Evolutionary conservation across 1,140 invertebrate species (phyloP).

Genomic region (Bombus cullumanus): DNA sequence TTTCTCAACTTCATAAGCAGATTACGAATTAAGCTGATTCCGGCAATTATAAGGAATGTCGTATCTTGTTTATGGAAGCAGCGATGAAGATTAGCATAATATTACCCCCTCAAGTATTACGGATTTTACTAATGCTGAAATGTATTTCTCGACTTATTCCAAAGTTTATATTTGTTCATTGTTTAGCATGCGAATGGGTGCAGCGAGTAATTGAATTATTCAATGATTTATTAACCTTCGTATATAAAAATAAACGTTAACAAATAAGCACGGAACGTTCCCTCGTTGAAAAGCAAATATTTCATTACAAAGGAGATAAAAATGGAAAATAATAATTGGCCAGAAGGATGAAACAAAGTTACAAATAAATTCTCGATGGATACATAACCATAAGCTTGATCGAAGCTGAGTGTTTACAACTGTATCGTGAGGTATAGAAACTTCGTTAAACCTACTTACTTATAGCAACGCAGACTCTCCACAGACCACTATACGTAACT

Average conservation of each 20-base stretch:
- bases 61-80: not conserved
- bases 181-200: too few relatives aligned
- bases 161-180: not conserved
- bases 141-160: too few relatives aligned
- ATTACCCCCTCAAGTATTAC: not conserved
- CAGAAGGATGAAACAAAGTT: not conserved
- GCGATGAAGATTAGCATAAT: not conserved
- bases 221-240: not conserved
- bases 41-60: conserved; percentile 23
- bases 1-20: not conserved
- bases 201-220: not conserved
- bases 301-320: not conserved
- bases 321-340: too few relatives aligned
- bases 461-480: conserved; percentile 78
- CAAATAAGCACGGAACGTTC: too few relatives aligned
- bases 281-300: not conserved
- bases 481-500: conserved; percentile 79
- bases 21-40: conserved; percentile 29
- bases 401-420: not conserved
- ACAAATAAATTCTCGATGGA: not conserved
- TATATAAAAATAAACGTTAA: not conserved
- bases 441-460: conserved; percentile 68
- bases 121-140: not conserved
- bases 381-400: not conserved
- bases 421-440: not conserved